Percentiles rank a stretch among this genome's conserved stretches.
Conservation (phyloP, 2,113 vertebrate genomes). For the Caretta caretta region DNA sequence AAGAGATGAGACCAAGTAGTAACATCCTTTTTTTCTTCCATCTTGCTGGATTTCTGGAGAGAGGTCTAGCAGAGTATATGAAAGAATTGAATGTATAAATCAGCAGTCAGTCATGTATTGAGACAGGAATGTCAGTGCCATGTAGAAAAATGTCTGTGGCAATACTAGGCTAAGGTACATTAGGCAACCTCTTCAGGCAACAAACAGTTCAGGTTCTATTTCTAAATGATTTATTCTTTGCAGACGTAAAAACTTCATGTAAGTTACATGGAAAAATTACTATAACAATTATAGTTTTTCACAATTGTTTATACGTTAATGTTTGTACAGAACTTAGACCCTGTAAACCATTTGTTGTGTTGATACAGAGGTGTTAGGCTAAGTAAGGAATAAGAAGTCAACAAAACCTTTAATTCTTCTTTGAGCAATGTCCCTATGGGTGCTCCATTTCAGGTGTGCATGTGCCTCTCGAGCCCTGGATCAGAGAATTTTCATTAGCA, state of each 20-base stretch:
- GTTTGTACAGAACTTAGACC: neutral
- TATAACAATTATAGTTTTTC: neutral
- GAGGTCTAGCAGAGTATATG: neutral
- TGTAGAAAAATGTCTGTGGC: accelerated
- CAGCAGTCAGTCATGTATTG: accelerated
- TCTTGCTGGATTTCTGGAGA: neutral
- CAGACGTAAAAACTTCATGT: neutral
- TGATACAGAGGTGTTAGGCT: neutral
- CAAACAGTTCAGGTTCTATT: neutral
- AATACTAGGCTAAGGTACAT: neutral
- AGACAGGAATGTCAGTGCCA: neutral
- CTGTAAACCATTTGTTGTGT: neutral
- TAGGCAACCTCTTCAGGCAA: neutral
- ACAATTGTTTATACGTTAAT: neutral
- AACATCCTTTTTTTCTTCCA: neutral
- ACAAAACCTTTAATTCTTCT: neutral
- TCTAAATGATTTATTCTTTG: neutral
- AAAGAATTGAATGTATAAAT: neutral
- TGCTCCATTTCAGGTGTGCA: neutral
- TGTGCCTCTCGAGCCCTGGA: neutral
- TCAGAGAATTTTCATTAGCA: neutral
- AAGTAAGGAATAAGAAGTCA: neutral
- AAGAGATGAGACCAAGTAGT: neutral
- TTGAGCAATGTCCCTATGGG: neutral
- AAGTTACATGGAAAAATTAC: constrained; percentile 37